These are phyloP conservation scores for Halocynthia aurantium DNA, from an alignment of 23 tunicate genomes.

Conservation along the genomic window DNA sequence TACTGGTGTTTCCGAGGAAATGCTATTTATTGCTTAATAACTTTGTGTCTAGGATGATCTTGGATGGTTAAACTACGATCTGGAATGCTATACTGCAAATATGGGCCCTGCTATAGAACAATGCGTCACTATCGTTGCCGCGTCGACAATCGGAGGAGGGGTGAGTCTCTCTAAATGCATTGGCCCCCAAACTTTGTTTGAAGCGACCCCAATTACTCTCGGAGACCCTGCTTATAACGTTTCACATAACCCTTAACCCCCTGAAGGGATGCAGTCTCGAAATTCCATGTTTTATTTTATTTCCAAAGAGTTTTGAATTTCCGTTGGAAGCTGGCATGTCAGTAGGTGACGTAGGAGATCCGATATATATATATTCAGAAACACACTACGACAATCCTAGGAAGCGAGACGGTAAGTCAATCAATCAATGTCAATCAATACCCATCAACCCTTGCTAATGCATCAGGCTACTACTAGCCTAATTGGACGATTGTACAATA, in stretches of 20 bases:
- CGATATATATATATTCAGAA: constrained; percentile 20
- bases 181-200: too few relatives aligned
- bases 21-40: too few relatives aligned
- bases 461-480: too few relatives aligned
- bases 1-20: too few relatives aligned
- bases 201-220: too few relatives aligned
- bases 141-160: constrained; percentile 33
- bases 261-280: not conserved
- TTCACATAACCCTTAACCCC: too few relatives aligned
- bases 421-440: too few relatives aligned
- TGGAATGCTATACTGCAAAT: constrained; percentile 7
- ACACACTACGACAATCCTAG: constrained; percentile 41
- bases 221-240: too few relatives aligned
- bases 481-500: too few relatives aligned
- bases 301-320: not conserved
- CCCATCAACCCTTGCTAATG: too few relatives aligned
- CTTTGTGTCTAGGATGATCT: not conserved
- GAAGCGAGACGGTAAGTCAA: constrained; percentile 10
- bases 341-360: constrained; percentile 22
- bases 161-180: too few relatives aligned
- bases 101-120: constrained; percentile 14
- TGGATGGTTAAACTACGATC: constrained; percentile 4
- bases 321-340: constrained; percentile 32
- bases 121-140: constrained; percentile 4
- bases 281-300: not conserved